A percentile compares a stretch with the other conserved stretches of the same genome.
phyloP scores from a whole-genome alignment of 2,797 vertebrate genomes.

The Mus minutoides region DNA sequence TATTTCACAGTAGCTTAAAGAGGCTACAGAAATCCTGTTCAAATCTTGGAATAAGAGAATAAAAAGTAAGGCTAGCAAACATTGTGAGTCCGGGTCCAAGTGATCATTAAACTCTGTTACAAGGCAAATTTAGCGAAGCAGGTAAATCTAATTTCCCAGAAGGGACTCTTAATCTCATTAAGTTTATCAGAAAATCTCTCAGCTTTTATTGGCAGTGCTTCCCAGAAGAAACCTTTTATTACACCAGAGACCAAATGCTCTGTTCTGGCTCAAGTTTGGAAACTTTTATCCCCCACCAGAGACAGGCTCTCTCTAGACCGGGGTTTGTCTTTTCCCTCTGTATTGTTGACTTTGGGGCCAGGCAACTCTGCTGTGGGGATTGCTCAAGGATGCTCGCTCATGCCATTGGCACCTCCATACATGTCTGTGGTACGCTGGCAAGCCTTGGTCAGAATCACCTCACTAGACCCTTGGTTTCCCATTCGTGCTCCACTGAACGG shows the following conservation, averaged over 20 bases:
- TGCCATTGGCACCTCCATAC: neutral
- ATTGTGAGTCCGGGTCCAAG: constrained; percentile 36
- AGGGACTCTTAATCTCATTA: constrained; percentile 66
- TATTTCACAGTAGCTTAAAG: constrained; percentile 50
- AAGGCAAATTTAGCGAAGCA: constrained; percentile 35
- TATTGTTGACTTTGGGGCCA: neutral
- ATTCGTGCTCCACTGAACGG: neutral
- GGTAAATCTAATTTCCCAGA: constrained; percentile 67
- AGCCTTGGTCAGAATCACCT: neutral
- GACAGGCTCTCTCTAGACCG: neutral
- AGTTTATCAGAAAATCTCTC: constrained; percentile 73
- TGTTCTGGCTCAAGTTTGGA: constrained; percentile 16
- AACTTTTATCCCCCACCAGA: constrained; percentile 40
- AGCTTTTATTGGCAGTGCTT: constrained; percentile 54
- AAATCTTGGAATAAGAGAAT: constrained; percentile 43
- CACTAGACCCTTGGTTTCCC: constrained; percentile 7
- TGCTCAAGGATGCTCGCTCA: neutral
- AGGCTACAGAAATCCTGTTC: constrained; percentile 48
- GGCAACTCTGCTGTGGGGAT: neutral
- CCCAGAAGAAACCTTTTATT: constrained; percentile 50
- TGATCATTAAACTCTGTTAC: constrained; percentile 59
- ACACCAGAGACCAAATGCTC: constrained; percentile 34
- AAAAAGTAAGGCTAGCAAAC: constrained; percentile 45
- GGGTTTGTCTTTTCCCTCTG: neutral
- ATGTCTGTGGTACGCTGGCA: neutral